phyloP scores from a whole-genome alignment of 1,140 invertebrate genomes.

The Procambarus clarkii region DNA sequence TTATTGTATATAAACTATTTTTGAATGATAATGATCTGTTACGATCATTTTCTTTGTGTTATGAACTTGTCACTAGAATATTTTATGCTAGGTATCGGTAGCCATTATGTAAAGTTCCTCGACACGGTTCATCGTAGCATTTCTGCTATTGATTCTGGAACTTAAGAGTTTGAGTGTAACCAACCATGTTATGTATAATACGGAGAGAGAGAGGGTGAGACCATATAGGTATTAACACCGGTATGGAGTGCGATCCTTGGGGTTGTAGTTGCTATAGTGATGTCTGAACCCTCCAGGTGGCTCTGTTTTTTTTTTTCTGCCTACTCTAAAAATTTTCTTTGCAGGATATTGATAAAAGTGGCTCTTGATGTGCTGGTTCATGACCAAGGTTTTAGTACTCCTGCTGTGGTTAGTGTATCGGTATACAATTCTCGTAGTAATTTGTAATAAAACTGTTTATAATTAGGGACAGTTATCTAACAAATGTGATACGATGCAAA shows the following conservation, averaged over 20 bases:
- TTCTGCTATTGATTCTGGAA: background rate
- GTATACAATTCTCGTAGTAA: constrained; percentile 45
- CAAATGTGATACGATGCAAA: constrained; percentile 43
- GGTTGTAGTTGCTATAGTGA: constrained; percentile 34
- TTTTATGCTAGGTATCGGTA: background rate
- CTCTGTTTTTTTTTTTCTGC: constrained; percentile 1
- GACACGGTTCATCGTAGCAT: constrained; percentile 8
- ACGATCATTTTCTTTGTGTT: constrained; percentile 16
- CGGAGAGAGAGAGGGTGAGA: constrained; percentile 3
- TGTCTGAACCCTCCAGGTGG: constrained; percentile 43
- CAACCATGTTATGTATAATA: constrained; percentile 18
- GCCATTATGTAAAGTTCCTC: constrained; percentile 20
- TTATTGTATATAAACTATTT: constrained; percentile 61
- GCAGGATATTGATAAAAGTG: constrained; percentile 19
- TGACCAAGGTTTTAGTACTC: constrained; percentile 36
- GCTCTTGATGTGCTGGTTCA: constrained; percentile 36
- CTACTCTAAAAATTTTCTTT: constrained; percentile 15
- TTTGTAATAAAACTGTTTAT: constrained; percentile 21
- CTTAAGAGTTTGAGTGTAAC: background rate
- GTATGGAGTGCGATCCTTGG: background rate
- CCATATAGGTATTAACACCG: background rate
- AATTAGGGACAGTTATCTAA: constrained; percentile 27
- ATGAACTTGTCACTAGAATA: constrained; percentile 6
- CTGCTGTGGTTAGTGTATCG: constrained; percentile 42
- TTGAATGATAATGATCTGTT: constrained; percentile 28